Evolutionary conservation across 1,140 invertebrate species (phyloP).

Genomic region (Pectinophora gossypiella): DNA sequence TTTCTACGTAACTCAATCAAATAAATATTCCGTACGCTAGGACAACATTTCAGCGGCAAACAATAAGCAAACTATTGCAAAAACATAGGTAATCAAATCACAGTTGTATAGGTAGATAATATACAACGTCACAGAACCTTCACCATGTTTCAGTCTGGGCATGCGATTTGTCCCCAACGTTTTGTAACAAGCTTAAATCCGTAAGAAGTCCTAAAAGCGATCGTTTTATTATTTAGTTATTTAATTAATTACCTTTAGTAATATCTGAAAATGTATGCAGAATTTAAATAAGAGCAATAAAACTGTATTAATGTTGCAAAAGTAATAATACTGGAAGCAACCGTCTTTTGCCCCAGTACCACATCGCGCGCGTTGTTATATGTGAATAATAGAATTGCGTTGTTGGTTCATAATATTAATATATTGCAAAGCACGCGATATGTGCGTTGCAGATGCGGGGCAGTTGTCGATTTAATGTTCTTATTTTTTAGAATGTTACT

Average conservation of each 20-base stretch:
- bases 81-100: constrained; percentile 30
- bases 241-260: constrained; percentile 19
- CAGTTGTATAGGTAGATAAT: no score
- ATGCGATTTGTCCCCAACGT: constrained; percentile 55
- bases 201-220: constrained; percentile 49
- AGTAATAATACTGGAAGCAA: no score
- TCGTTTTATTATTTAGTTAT: constrained; percentile 22
- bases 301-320: background rate
- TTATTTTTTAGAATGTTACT: no score
- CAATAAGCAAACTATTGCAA: constrained; percentile 60
- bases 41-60: constrained; percentile 55
- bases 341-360: no score
- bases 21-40: constrained; percentile 32
- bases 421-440: no score
- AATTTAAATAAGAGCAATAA: background rate
- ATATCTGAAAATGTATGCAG: constrained; percentile 25
- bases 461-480: no score
- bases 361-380: no score
- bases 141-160: constrained; percentile 50
- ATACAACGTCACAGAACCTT: constrained; percentile 46
- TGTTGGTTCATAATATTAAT: no score
- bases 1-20: constrained; percentile 51
- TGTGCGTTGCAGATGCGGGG: no score
- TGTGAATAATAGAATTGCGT: no score
- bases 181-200: constrained; percentile 40